Evolutionary conservation across 2,888 invertebrate species (phyloP).

Genomic region (Ophraella communa): DNA sequence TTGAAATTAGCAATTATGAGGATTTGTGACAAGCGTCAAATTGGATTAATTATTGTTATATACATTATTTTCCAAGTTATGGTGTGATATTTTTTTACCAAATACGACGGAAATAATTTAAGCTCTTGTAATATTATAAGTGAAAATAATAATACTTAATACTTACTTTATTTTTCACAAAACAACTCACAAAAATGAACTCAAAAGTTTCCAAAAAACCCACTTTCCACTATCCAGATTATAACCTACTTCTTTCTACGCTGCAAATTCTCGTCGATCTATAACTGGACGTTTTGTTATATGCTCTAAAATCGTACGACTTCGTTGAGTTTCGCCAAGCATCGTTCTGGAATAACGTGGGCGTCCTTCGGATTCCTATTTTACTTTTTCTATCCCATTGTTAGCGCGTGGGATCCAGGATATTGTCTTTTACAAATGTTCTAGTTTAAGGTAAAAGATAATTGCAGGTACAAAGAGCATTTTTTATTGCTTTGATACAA

Average conservation of each 20-base stretch:
- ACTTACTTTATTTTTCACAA: constrained; percentile 9
- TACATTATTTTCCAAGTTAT: too few relatives aligned
- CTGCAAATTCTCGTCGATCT: constrained; percentile 47
- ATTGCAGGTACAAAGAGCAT: background rate
- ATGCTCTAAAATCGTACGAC: constrained; percentile 46
- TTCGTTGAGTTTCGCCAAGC: constrained; percentile 45
- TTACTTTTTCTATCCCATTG: background rate
- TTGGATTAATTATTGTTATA: too few relatives aligned
- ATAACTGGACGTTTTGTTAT: constrained; percentile 52
- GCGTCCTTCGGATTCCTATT: constrained; percentile 34
- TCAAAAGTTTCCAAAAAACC: constrained; percentile 25
- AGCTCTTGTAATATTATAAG: background rate
- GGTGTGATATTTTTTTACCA: too few relatives aligned
- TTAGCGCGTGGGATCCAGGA: background rate
- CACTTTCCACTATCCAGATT: constrained; percentile 25
- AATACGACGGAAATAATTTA: too few relatives aligned
- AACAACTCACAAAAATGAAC: constrained; percentile 26
- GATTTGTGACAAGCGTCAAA: too few relatives aligned
- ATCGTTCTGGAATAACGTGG: constrained; percentile 40
- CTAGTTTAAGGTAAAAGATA: background rate
- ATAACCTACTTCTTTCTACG: constrained; percentile 22
- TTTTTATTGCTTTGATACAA: too few relatives aligned
- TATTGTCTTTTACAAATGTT: background rate
- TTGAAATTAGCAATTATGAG: too few relatives aligned
- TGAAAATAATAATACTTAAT: background rate